Percentiles rank a stretch among this genome's conserved stretches.
Evolutionary conservation across 2,888 invertebrate species (phyloP).

Genomic region (Drosophila mimica): DNA sequence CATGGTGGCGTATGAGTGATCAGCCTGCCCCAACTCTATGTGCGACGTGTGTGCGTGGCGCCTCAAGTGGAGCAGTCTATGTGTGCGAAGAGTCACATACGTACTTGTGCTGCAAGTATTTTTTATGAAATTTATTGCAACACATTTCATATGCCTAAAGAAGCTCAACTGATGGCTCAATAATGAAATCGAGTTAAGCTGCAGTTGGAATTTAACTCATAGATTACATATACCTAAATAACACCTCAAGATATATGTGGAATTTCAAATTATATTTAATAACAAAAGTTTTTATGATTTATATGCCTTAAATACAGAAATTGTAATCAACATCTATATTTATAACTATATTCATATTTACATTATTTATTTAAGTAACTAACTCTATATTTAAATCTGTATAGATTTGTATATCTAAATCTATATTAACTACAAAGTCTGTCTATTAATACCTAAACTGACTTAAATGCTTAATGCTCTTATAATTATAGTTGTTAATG

Average conservation of each 20-base stretch:
- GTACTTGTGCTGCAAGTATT: constrained; percentile 10
- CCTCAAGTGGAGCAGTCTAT: constrained; percentile 45
- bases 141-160: constrained; percentile 17
- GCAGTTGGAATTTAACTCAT: background rate
- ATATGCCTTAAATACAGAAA: background rate
- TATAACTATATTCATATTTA: background rate
- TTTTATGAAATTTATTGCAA: constrained; percentile 41
- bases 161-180: constrained; percentile 46
- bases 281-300: background rate
- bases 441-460: background rate
- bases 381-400: background rate
- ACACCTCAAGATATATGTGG: background rate
- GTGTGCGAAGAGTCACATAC: constrained; percentile 16
- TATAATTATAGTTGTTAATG: background rate
- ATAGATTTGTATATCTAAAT: background rate
- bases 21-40: constrained; percentile 18
- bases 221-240: background rate
- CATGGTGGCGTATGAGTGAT: constrained; percentile 64
- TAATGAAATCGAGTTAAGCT: constrained; percentile 7
- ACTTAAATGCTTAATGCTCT: background rate
- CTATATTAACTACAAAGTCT: background rate
- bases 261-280: background rate
- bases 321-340: background rate
- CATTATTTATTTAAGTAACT: background rate
- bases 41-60: constrained; percentile 40